Evolutionary conservation across 2,888 invertebrate species (phyloP), one percentile per base, ranked within the genome.

Genomic region (Fissipunctia ypsillon): DNA sequence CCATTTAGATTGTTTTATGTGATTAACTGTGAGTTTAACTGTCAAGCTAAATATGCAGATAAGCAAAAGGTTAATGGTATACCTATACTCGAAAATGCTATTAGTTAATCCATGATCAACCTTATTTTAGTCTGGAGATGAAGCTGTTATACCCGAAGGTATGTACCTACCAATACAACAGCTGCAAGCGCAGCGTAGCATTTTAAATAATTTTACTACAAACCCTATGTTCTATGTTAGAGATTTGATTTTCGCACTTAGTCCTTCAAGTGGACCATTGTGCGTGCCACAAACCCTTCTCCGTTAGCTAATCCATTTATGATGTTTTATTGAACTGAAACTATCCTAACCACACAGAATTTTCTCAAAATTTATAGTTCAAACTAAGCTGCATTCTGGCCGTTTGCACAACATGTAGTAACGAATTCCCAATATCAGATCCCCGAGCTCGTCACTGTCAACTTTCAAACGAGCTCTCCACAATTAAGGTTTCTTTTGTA

Each of bases 401-500:
- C 35, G 5, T 52, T n/a, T n/a, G 35, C 14, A 59, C 54, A 76
- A 41, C 1, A 4, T 56, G 70, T 66, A 28, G n/a, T 66, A 35
- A 61, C 56, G 38, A 78, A 45, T 48, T 69, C 73, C 43, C 50
- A n/a, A 59, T 6, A 69, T 31, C 50, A 22, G n/a, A 56, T 48
- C 43, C 52, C n/a, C 0, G 43, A 57, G 48, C 72, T 66, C 69
- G 28, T 72, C 57, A 65, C 54, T 56, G 66, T 60, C 70, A 68
- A 68, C 59, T n/a, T 56, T 48, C n/a, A 60, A 77, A 63, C 45
- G 14, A 31, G 1, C 50, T 54, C 52, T 35, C 1, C 1, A 25
- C 54, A 59, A 59, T 76, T 69, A 65, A 73, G 70, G 45, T 57
- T 70, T 52, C 43, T 52, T 64, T 73, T 56, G 57, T 59, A 54